These are phyloP conservation scores for Coregonus ussuriensis DNA, from an alignment of 2,797 vertebrate genomes.

Conservation along the genomic window DNA sequence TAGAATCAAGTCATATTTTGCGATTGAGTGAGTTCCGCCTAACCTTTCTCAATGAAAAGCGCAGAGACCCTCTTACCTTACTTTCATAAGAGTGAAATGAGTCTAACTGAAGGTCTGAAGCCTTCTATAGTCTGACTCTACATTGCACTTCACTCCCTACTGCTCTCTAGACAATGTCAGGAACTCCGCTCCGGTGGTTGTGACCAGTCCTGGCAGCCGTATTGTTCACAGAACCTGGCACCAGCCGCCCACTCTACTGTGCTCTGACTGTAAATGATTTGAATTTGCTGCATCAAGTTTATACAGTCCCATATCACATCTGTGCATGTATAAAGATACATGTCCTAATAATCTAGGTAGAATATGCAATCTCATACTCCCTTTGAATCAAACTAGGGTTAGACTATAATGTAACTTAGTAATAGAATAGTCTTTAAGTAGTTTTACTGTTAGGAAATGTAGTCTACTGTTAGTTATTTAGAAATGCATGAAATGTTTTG, in stretches of 20 bases:
- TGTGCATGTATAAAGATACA: not conserved
- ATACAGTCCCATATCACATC: not conserved
- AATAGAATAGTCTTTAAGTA: not conserved
- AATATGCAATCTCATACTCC: no score
- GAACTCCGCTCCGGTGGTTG: slow-evolving; percentile 47
- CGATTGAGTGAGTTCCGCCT: no score
- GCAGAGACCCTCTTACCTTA: no score
- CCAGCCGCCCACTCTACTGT: slow-evolving; percentile 11
- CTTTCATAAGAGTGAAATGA: no score
- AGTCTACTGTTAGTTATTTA: not conserved
- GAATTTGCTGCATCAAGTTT: not conserved
- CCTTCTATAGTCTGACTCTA: not conserved
- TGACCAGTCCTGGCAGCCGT: slow-evolving; percentile 28
- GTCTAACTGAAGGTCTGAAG: no score
- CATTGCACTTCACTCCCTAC: slow-evolving; percentile 32
- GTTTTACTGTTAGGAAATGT: not conserved
- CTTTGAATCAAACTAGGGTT: not conserved
- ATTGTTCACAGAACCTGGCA: slow-evolving; percentile 32
- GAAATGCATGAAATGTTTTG: not conserved
- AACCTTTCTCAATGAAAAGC: no score
- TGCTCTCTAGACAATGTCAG: slow-evolving; percentile 51
- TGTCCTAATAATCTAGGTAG: no score
- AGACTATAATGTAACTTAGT: not conserved
- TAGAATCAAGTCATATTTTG: no score
- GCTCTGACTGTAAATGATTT: not conserved